Conservation (phyloP, 1,140 invertebrate genomes). For the Diuraphis noxia region DNA sequence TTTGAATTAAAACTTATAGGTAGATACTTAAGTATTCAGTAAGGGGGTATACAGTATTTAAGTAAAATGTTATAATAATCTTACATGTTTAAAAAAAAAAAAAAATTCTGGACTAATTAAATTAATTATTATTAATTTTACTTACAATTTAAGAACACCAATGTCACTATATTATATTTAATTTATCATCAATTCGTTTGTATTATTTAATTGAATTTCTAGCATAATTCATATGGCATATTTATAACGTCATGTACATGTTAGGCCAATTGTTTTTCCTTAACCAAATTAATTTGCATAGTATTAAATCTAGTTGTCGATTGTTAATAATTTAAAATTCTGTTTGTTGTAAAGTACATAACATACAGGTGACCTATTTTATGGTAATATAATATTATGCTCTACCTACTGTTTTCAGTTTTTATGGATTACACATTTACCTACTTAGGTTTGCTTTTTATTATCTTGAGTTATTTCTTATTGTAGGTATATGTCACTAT, state of each 20-base stretch:
- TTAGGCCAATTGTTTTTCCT: background rate
- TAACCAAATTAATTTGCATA: slow-evolving; percentile 29
- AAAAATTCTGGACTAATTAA: background rate
- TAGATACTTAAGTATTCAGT: too few species aligned
- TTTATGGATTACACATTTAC: background rate
- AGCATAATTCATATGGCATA: background rate
- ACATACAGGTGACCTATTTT: background rate
- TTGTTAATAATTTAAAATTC: slow-evolving; percentile 22
- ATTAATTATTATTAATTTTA: background rate
- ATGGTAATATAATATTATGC: slow-evolving; percentile 16
- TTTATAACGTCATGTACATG: background rate
- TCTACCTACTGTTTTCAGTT: background rate
- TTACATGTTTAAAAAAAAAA: background rate
- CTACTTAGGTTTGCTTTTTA: background rate
- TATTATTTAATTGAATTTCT: background rate
- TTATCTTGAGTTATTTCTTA: background rate
- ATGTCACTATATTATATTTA: background rate
- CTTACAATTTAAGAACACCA: background rate
- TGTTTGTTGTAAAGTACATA: background rate
- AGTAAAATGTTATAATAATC: background rate
- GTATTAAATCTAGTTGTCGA: background rate
- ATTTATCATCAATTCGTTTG: background rate
- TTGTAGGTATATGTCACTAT: background rate
- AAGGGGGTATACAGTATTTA: background rate
- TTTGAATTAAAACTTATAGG: background rate